Base-by-base conservation (phyloP, 1,140 invertebrate genomes). In the Musca domestica region DNA sequence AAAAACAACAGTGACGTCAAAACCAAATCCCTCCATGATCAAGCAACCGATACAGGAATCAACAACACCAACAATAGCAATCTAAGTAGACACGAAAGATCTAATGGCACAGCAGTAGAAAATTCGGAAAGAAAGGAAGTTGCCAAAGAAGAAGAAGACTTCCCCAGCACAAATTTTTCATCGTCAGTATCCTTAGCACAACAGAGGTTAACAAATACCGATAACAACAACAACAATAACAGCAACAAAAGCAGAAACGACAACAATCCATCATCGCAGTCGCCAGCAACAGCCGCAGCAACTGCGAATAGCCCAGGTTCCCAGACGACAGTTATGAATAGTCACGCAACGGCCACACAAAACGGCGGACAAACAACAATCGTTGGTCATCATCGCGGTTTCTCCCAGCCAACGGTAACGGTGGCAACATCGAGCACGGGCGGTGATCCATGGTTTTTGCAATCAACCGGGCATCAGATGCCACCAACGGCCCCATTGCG, bases 371-470 rank as follows among this genome's bases (percentile, higher is more conserved):
- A 81, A 74, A 80, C 79, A 71, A 76, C 79, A 46, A 77, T 81
- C 65, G 80, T 81, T 49, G 79, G 80, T 70, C 80, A 81, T 77
- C 80, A 81, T 81, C 77, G 80, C 54, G 80, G 80, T 52, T 81
- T 78, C 69, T 81, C 80, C 34, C 80, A 81, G 72, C 79, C 80
- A 51, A 77, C 80, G 51, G 78, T 76, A 41, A 74, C 76, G 47
- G 74, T 74, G 66, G 74, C 74, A 46, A 68, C 75, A 9, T 74
- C 74, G 47, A 77, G 71, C 34, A 75, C 76, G 64, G 72, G 75
- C 25, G 79, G 80, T 65, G 80, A 82, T 78, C 80, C 80, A 80
- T 82, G 80, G 80, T 81, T 81, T 76, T 73, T 81, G 68, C 80
- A 82, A 71, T 73, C 80, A 48, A 77, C 78, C 27, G 79, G 78